Evolutionary conservation across 2,888 invertebrate genomes (phyloP), one percentile per base, ranked within the genome.

Genomic region (Entomobrya multifasciata): DNA sequence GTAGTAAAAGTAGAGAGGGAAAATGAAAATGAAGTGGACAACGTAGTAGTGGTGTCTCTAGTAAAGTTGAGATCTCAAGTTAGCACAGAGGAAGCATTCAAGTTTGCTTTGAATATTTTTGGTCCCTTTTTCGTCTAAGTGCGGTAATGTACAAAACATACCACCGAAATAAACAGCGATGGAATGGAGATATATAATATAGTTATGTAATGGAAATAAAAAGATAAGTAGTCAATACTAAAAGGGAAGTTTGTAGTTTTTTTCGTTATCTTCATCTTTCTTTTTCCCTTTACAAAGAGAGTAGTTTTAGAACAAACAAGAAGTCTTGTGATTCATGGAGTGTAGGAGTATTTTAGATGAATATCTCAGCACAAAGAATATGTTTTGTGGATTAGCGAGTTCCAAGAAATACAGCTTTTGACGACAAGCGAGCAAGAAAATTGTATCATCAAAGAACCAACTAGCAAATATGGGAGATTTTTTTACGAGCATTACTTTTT

Each of bases 211-310:
- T 74, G 76, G 25, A 76, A 76, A 76, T 27, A 76, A 55, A 76
- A 67, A 80, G 47, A 80, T 20, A 65, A 8, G 62, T 65, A 79
- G 70, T 81, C 80, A 81, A 70, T 67, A 67, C 80, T 81, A 81
- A 81, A 81, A 81, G 80, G 80, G 55, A 81, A 81, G 80, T 81
- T 81, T 70, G 20, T 62, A n/a, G n/a, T n/a, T n/a, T n/a, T n/a
- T 72, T 44, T 47, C 60, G 25, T 22, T 11, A 25, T 27, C 25
- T 27, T n/a, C 52, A 17, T 55, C 52, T 6, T 20, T 25, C 27
- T 60, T 60, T 20, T 22, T 60, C 11, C 1, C 25, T 10, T 10
- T 17, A 60, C 3, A 22, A 57, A 22, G 8, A n/a, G 36, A 36
- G 27, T 27, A 22, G 6, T 27, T 57, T 30, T 30, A 60, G 8